phyloP scores from a whole-genome alignment of 1,140 invertebrate species.

The Trichonephila inaurata region DNA sequence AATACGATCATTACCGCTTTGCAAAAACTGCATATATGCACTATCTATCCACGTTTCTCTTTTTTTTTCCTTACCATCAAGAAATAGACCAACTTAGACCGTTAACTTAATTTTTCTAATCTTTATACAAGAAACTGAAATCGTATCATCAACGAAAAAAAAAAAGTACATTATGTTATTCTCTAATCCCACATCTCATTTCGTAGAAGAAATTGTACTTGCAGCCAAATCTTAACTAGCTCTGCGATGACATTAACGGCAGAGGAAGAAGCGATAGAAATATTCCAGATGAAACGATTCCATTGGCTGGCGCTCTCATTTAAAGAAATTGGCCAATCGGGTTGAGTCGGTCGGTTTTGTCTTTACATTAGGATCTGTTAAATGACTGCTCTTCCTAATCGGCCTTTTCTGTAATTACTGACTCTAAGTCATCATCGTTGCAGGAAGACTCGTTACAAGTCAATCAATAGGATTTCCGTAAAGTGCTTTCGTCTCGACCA shows the following conservation, averaged over 20 bases:
- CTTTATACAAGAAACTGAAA: too few relatives aligned
- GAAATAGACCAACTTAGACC: too few relatives aligned
- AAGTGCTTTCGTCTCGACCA: conserved; percentile 58
- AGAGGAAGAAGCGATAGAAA: conserved; percentile 32
- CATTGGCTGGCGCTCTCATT: conserved; percentile 54
- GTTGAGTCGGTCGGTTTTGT: conserved; percentile 62
- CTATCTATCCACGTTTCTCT: too few relatives aligned
- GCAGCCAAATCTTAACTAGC: neutral
- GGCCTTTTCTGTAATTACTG: conserved; percentile 71
- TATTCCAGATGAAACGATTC: conserved; percentile 49
- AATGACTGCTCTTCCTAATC: conserved; percentile 72
- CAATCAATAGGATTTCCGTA: conserved; percentile 74
- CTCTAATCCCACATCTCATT: conserved; percentile 22
- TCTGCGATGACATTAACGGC: conserved; percentile 63
- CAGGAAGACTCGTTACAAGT: conserved; percentile 72
- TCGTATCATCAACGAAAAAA: neutral
- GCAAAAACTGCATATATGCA: too few relatives aligned
- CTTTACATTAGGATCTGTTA: conserved; percentile 76
- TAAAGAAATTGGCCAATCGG: conserved; percentile 62
- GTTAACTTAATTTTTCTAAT: too few relatives aligned
- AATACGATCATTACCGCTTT: too few relatives aligned
- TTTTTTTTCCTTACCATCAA: too few relatives aligned
- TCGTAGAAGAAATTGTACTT: neutral
- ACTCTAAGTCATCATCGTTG: conserved; percentile 74
- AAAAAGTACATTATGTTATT: neutral